Evolutionary conservation across 2,113 vertebrate genomes (phyloP).

Genomic region (Nymphicus hollandicus): DNA sequence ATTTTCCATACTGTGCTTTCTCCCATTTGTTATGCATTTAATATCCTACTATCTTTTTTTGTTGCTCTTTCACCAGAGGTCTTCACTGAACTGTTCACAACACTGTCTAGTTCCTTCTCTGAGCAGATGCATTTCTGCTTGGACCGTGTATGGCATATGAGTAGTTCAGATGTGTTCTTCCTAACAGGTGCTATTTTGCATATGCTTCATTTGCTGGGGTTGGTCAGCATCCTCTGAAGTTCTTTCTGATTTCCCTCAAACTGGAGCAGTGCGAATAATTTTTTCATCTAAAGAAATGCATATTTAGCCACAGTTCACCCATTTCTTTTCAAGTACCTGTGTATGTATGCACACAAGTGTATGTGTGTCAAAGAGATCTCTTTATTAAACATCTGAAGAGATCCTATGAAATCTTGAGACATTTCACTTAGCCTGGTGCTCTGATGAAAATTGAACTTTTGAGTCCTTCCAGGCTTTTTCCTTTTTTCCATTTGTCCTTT

Average conservation of each 20-base stretch:
- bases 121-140: background rate
- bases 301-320: background rate
- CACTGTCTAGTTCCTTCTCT: background rate
- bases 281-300: background rate
- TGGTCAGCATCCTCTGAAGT: background rate
- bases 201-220: background rate
- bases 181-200: background rate
- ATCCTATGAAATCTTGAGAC: background rate
- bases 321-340: background rate
- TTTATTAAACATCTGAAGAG: background rate
- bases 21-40: slow-evolving; percentile 21
- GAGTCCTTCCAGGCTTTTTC: background rate
- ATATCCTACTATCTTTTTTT: slow-evolving; percentile 4
- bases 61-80: background rate
- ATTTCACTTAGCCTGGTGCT: background rate
- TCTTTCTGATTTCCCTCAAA: background rate
- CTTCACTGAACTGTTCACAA: background rate
- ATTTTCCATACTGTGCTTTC: slow-evolving; percentile 18
- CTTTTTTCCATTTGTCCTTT: background rate
- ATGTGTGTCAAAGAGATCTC: background rate
- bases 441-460: slow-evolving; percentile 27
- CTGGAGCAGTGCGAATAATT: background rate
- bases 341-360: rapidly evolving
- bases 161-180: background rate
- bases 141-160: background rate